phyloP scores from a whole-genome alignment of 2,797 vertebrate genomes.

The Muscicapa comitata region DNA sequence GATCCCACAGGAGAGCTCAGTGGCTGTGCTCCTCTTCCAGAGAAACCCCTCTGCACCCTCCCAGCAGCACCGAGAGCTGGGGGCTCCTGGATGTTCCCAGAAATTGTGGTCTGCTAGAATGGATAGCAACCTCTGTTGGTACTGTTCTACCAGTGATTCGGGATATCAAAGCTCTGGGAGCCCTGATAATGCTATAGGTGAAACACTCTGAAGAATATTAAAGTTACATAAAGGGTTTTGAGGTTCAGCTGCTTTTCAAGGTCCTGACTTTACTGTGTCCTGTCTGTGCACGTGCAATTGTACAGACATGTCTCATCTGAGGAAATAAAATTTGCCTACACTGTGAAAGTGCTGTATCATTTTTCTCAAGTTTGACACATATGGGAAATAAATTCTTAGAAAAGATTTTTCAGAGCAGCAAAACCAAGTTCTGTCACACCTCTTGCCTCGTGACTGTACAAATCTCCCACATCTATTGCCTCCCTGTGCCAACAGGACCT shows the following conservation, averaged over 20 bases:
- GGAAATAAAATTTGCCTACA: neutral
- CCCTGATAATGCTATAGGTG: too few relatives aligned
- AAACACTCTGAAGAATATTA: neutral
- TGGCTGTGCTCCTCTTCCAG: neutral
- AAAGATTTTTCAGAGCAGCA: neutral
- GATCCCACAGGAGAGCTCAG: neutral
- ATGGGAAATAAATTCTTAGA: neutral
- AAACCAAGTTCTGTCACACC: neutral
- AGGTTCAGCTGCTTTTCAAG: neutral
- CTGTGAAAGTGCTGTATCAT: neutral
- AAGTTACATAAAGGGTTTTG: neutral
- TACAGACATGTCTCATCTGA: neutral
- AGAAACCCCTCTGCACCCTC: neutral
- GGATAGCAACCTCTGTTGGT: neutral
- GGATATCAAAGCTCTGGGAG: neutral
- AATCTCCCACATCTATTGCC: neutral
- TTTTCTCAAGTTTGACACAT: neutral
- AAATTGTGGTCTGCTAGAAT: neutral
- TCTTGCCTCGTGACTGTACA: neutral
- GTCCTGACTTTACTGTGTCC: neutral
- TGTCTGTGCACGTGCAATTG: neutral
- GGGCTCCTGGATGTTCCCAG: neutral
- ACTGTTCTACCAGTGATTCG: neutral
- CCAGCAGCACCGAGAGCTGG: too few relatives aligned
- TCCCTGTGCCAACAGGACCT: fast-evolving